These are phyloP conservation scores for Helarctos malayanus DNA, from an alignment of 2,797 vertebrate genomes.

Conservation along the genomic window DNA sequence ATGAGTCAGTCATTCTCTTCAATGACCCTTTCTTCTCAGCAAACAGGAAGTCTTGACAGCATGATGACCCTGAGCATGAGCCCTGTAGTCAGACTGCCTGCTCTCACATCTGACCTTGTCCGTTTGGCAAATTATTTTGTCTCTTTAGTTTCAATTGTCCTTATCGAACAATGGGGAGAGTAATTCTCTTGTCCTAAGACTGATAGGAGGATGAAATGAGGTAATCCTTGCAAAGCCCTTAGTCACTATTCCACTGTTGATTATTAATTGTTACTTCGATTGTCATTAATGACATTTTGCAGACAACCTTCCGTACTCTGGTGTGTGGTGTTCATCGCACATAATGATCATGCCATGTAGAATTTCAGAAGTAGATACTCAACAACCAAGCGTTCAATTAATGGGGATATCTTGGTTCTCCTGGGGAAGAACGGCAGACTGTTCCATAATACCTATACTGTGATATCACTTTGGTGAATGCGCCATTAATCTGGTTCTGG, in stretches of 20 bases:
- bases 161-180: not conserved
- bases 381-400: not conserved
- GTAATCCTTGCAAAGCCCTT: not conserved
- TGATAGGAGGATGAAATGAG: not conserved
- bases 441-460: not conserved
- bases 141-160: not conserved
- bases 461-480: not conserved
- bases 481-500: not conserved
- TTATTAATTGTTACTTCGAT: not conserved
- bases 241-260: not conserved
- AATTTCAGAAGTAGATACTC: not conserved
- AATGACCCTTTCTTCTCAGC: not conserved
- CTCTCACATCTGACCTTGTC: not conserved
- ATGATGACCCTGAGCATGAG: not conserved
- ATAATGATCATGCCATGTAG: not conserved
- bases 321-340: not conserved
- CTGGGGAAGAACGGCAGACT: not conserved
- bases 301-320: not conserved
- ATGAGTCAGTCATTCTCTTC: not conserved
- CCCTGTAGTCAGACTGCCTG: not conserved
- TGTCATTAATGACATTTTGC: not conserved
- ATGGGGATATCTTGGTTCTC: not conserved
- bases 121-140: not conserved
- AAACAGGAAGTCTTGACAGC: not conserved
- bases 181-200: not conserved